Percentiles rank a stretch among this genome's conserved stretches.
phyloP scores from a whole-genome alignment of 1,140 invertebrate genomes.

The Anastatus disparis region DNA sequence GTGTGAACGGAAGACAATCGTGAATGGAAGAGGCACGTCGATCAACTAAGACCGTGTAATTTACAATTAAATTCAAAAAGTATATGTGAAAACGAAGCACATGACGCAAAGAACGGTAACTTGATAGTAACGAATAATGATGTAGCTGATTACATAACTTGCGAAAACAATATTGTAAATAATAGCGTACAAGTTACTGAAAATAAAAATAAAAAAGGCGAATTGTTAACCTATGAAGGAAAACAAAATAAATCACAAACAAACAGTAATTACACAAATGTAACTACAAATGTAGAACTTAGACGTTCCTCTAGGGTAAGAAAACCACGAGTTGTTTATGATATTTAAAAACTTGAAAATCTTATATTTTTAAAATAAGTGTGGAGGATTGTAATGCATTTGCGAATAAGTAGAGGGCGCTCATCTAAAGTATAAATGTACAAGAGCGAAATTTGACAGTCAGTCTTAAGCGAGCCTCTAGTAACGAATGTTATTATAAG shows the following conservation, averaged over 20 bases:
- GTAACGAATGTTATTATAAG: too few species aligned
- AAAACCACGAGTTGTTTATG: background rate
- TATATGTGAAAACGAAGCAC: slow-evolving; percentile 1
- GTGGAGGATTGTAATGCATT: background rate
- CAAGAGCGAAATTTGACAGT: too few species aligned
- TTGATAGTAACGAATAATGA: too few species aligned
- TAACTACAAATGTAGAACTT: too few species aligned
- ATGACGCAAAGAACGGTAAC: too few species aligned
- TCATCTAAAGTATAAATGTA: too few species aligned
- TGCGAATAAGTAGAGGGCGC: too few species aligned
- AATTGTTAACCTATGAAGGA: background rate
- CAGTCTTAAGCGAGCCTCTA: too few species aligned
- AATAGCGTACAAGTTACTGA: too few species aligned
- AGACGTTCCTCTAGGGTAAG: background rate
- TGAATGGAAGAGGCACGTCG: slow-evolving; percentile 40
- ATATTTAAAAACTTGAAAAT: background rate
- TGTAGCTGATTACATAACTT: background rate
- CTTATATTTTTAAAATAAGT: background rate
- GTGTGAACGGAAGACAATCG: slow-evolving; percentile 10
- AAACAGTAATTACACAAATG: too few species aligned
- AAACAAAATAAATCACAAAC: too few species aligned
- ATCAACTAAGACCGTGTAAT: slow-evolving; percentile 41
- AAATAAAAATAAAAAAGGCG: background rate
- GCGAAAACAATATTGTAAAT: background rate
- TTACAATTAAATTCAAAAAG: too few species aligned